Base-by-base conservation (phyloP, 2,113 vertebrate genomes). In the Papio anubis region DNA sequence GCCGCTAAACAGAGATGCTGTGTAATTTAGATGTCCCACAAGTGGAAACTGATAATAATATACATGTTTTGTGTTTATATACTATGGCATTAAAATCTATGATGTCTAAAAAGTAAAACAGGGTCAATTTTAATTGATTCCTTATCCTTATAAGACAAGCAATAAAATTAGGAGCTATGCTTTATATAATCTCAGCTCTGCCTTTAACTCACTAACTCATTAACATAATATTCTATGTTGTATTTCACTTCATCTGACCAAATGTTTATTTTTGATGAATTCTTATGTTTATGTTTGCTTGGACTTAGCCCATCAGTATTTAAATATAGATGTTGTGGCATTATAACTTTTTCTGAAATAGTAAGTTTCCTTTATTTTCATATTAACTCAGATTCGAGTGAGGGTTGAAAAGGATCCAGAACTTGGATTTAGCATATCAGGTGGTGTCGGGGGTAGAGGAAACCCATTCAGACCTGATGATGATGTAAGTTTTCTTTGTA, bases 341-440 rank as follows among this genome's bases (percentile, higher is more conserved):
- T 81, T 96, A 20, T 66, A 86, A 30, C 38, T 61, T 94, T 90
- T 89, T 94, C 45, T 78, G 8, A 84, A 59, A 86, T 59, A 84
- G 40, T 93, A 73, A 66, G 1, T 95, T 95, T 11, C 16, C 95
- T 94, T 98, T 93, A 96, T 92, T 96, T 97, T 97, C 35, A 20
- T 93, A 88, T 9, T 97, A 95, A 93, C 90, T 97, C 98, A 99
- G 99, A 99, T 99, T 96, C 99, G 99, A 94, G 99, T 99, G 97
- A 99, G 99, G 98, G 98, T 99, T 95, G 99, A 99, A 98, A 99
- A 99, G 98, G 99, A 99, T 98, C 99, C 99, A 68, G 99, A 99
- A 98, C 99, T 99, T 97, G 99, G 99, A 96, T 99, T 99, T 99
- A 99, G 99, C 98, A 99, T 99, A 99, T 99, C 99, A 50, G 99